Base-by-base conservation (phyloP, 2,888 invertebrate species). In the Tholera decimalis region DNA sequence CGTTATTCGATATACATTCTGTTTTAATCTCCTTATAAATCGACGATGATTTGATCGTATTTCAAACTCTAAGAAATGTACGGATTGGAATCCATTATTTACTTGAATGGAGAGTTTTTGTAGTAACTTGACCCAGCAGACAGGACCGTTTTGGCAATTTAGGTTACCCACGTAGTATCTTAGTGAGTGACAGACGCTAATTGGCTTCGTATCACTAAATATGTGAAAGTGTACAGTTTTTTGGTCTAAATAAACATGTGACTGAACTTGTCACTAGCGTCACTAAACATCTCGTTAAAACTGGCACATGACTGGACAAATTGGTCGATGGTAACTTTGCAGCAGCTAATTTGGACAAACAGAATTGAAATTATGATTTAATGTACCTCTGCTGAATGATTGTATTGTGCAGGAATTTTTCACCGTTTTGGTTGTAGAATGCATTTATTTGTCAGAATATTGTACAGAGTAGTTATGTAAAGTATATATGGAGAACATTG, bases 1-100 rank as follows among this genome's bases (percentile, higher is more conserved):
- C 80, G 85, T 82, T 85, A 83, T 49, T 69, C 56, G 75, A 54
- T 65, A 74, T 51, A 71, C 50, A 71, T 83, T 80, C 28, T 43
- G 15, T 37, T 54, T 41, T 11, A 49, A 67, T 58, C 46, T 60
- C 18, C 20, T 61, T 69, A 62, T 51, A 49, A 8, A 56, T 44
- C 35, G 6, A 44, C 58, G 35, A 66, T 46, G 39, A 30, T 53
- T 66, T 68, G 50, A 59, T 62, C 49, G 60, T 55, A 60, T 70
- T 63, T 41, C 39, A 46, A 61, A 61, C 28, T 58, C 46, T 24
- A 30, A 63, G 24, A 51, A 65, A 62, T 30, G 37, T 55, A 54
- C 49, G 47, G 66, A 53, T 67, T 50, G 28, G 46, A 37, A 54
- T 49, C n/a, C 33, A 57, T 63, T 62, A 56, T 72, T 61, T 44